Conservation (phyloP, 1,140 invertebrate genomes). For the Bombus superbus region DNA sequence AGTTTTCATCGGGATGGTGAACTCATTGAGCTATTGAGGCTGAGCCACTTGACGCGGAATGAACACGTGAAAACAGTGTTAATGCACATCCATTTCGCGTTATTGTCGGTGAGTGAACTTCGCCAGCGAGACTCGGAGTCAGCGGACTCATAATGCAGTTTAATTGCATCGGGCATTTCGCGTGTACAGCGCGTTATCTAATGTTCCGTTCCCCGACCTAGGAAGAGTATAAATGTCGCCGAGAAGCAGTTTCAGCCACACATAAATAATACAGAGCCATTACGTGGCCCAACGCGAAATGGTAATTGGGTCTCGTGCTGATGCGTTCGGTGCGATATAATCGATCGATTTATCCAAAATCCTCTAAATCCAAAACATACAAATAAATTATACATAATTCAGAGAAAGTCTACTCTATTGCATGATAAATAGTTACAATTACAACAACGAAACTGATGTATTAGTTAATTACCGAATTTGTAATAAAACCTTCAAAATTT, state of each 20-base stretch:
- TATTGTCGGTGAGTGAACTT: conserved; percentile 29
- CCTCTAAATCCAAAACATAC: neutral
- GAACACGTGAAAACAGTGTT: conserved; percentile 21
- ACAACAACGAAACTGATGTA: neutral
- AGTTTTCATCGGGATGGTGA: neutral
- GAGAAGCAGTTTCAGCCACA: neutral
- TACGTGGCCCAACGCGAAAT: neutral
- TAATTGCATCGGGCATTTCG: conserved; percentile 32
- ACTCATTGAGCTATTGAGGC: neutral
- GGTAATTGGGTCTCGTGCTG: conserved; percentile 13
- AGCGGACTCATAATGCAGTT: conserved; percentile 28
- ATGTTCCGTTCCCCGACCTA: neutral
- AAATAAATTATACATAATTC: neutral
- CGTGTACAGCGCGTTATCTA: conserved; percentile 18
- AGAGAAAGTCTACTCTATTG: too few relatives aligned
- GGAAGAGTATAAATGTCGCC: conserved; percentile 2
- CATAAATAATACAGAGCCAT: conserved; percentile 36
- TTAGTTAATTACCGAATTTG: neutral
- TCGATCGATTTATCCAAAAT: neutral
- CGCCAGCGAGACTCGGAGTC: conserved; percentile 5
- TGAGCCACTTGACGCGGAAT: conserved; percentile 17
- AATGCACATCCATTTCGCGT: conserved; percentile 42
- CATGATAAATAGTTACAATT: neutral
- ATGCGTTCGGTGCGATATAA: neutral
- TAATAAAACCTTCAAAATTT: neutral